Percentiles rank a stretch among this genome's conserved stretches.
Conservation (phyloP, 2,797 vertebrate genomes). For the Alcedo quadribrachys region DNA sequence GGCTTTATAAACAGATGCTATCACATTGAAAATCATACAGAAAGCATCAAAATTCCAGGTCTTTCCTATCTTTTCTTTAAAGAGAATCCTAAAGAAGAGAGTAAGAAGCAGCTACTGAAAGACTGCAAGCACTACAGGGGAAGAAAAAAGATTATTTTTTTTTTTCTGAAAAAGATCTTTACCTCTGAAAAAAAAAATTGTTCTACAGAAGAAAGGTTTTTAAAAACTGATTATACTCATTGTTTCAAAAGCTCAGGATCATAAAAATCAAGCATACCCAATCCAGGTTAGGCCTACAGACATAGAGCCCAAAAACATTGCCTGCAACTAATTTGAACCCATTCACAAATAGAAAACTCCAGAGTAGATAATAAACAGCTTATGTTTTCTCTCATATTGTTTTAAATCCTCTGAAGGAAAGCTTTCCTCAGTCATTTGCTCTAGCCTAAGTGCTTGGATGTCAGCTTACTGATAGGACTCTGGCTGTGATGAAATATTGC, state of each 20-base stretch:
- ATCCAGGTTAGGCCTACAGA: background rate
- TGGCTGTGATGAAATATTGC: background rate
- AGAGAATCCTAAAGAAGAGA: background rate
- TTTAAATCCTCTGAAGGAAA: background rate
- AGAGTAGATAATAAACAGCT: background rate
- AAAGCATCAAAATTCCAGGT: background rate
- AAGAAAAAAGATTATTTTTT: fast-evolving
- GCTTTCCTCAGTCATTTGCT: background rate
- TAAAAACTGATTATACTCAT: background rate
- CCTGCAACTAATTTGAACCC: background rate
- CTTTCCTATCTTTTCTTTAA: background rate
- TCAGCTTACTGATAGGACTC: background rate
- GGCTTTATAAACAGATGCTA: background rate
- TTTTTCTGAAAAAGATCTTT: background rate
- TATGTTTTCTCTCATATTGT: background rate
- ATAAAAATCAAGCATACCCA: background rate
- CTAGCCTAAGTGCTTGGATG: background rate
- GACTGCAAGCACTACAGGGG: background rate
- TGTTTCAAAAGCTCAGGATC: background rate
- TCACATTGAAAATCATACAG: background rate
- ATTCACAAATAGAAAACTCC: background rate
- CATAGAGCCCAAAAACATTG: background rate
- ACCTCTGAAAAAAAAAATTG: background rate
- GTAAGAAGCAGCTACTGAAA: background rate
- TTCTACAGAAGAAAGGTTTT: background rate